These are phyloP conservation scores for Dasyprocta punctata DNA, from an alignment of 2,113 vertebrate genomes.

Conservation along the genomic window DNA sequence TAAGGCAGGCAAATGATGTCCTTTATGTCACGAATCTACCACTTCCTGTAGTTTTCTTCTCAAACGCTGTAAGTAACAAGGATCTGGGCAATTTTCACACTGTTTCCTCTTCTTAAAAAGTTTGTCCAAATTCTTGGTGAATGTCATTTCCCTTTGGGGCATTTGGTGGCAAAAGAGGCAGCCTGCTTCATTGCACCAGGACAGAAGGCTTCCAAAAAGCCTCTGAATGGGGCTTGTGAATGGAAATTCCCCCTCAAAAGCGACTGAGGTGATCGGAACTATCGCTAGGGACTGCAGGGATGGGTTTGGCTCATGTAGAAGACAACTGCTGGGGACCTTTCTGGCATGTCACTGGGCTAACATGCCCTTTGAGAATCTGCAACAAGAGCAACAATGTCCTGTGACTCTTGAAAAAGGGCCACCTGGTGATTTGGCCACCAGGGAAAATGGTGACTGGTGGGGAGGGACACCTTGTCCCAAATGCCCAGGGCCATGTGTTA, in stretches of 20 bases:
- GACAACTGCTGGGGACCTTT: not conserved
- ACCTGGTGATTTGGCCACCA: not conserved
- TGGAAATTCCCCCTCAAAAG: not conserved
- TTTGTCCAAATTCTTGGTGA: constrained; percentile 62
- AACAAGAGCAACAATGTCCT: not conserved
- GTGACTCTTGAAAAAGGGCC: not conserved
- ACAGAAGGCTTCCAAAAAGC: constrained; percentile 70
- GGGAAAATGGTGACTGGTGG: not conserved
- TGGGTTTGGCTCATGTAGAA: not conserved
- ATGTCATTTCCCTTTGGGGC: constrained; percentile 47
- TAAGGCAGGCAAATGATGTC: constrained; percentile 75
- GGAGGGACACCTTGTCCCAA: rapidly evolving
- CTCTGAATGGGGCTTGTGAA: constrained; percentile 24
- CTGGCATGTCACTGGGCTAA: not conserved
- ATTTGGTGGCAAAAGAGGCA: constrained; percentile 32
- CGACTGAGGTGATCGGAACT: not conserved
- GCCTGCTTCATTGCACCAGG: constrained; percentile 55
- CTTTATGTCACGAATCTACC: constrained; percentile 65
- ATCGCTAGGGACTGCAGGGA: not conserved
- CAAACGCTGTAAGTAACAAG: constrained; percentile 46
- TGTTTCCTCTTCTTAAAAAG: constrained; percentile 39
- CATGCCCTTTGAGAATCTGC: not conserved
- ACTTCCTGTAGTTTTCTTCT: constrained; percentile 74
- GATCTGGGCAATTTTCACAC: constrained; percentile 67
- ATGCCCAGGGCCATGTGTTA: rapidly evolving